A percentile compares a stretch with the other conserved stretches of the same genome.
Conservation (phyloP, 2,113 vertebrate species). For the Chlorodrepanis virens region DNA sequence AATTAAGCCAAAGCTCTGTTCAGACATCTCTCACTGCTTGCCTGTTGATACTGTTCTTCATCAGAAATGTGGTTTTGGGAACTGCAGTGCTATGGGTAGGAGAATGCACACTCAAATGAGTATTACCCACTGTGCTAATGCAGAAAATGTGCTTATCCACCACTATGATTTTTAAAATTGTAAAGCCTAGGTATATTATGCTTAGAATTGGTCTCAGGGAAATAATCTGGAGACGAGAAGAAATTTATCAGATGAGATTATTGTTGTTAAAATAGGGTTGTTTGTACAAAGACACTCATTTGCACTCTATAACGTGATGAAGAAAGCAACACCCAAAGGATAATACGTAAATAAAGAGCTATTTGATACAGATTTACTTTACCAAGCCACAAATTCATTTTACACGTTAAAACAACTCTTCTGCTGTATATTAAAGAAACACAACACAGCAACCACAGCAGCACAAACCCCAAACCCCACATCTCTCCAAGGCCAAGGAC, state of each 20-base stretch:
- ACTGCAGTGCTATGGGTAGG: not conserved
- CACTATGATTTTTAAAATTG: not conserved
- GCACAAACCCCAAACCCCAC: not conserved
- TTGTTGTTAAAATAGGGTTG: not conserved
- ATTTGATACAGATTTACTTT: not conserved
- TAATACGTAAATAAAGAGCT: not conserved
- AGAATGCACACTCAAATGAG: not conserved
- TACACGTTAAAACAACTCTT: not conserved
- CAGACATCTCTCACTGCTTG: not conserved
- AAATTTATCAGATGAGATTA: not conserved
- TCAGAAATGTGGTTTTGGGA: not conserved
- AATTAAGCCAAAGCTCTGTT: not conserved
- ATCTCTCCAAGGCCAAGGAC: not conserved
- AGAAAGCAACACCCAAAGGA: not conserved
- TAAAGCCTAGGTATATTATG: not conserved
- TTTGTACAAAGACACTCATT: not conserved
- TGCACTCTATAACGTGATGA: not conserved
- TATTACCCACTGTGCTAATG: not conserved
- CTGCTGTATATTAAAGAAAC: not conserved
- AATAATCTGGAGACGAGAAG: not conserved
- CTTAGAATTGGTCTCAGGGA: not conserved
- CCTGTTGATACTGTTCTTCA: not conserved
- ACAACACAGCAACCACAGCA: not conserved
- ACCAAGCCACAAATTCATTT: not conserved
- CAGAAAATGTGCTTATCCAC: not conserved